Evolutionary conservation across 1,140 invertebrate species (phyloP), one percentile per base, ranked within the genome.

Genomic region (Aradophagus sp.): DNA sequence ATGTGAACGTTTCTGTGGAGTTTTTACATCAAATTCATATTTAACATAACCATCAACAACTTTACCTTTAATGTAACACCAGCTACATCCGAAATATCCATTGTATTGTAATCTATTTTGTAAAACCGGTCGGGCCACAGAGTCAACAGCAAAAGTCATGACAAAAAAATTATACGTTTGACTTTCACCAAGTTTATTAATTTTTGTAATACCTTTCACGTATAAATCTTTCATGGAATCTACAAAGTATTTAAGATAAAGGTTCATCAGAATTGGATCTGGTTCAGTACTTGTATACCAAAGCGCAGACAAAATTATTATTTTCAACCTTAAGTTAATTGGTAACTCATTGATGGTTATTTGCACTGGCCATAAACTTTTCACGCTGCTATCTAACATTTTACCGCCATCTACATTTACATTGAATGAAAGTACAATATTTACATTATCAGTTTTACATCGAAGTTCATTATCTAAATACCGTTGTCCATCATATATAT

Each of bases 81-180:
- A 75, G 31, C 44, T 59, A 31, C 72, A 74, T 0, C 48, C 61
- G 39, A 6, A 61, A 19, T 70, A 70, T 1, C 66, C 72, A 41
- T 66, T 68, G 34, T 61, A 67, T 45, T 74, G 72, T 8, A 66
- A 11, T 32, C 72, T 29, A 31, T 74, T 74, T 29, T 71, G 67
- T 12, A 74, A 14, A 13, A 74, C 29, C n/a, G 63, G 62, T 6
- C 74, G 42, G 34, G 52, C 55, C 53, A 44, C 12, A 38, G 59
- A 31, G 44, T 63, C 52, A 13, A 62, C 52, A 8, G 45, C 29
- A 50, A 48, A 65, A 15, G 17, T 5, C 12, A 58, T 45, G 11
- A 53, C 19, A 8, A 47, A 55, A 29, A 45, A 23, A 10, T 52
- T 55, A 63, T 52, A 58, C 7, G 7, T 56, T 6, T 39, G 31